Base-by-base conservation (phyloP, 2,888 invertebrate genomes). In the Mantis religiosa region DNA sequence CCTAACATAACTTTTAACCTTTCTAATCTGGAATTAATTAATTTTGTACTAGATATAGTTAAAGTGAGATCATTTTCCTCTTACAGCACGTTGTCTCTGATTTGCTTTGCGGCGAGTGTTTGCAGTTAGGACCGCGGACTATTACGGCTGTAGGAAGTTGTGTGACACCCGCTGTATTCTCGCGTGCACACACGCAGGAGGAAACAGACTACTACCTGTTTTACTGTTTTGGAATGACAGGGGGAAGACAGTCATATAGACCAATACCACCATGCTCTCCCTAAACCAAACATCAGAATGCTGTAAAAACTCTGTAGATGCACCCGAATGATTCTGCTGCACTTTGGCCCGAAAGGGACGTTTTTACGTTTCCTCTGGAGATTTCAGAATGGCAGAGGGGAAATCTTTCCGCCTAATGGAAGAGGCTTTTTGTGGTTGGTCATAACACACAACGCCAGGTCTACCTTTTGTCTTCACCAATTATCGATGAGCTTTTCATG, bases 201-300 rank as follows among this genome's bases (percentile, higher is more conserved):
- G 54, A 71, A 71, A 15, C 9, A 27, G 28, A 54, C 85, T 85
- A 47, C 84, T 71, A 86, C 87, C 87, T 87, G 87, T 87, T 87
- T 87, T 87, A 87, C 82, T 82, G 87, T 87, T 87, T 87, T 27
- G 82, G 27, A 87, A 87, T 87, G 82, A 82, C 87, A 82, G 87
- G 28, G 81, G 87, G 86, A 82, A 41, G 82, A 71, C 82, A 87
- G 82, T 34, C 82, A 34, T 41, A 82, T 87, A 41, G 82, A 82
- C 87, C 87, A 82, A 82, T 87, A 34, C 86, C 54, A 25, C 47
- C 71, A 28, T n/a, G 28, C 54, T 54, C 54, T 25, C 81, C n/a
- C 27, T 47, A 14, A 87, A 82, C 87, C 87, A 82, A 87, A 87
- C 87, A 82, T 82, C 87, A 87, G 87, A 82, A 87, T 34, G 87